phyloP scores from a whole-genome alignment of 2,797 vertebrate species.

The Etheostoma nigrum region DNA sequence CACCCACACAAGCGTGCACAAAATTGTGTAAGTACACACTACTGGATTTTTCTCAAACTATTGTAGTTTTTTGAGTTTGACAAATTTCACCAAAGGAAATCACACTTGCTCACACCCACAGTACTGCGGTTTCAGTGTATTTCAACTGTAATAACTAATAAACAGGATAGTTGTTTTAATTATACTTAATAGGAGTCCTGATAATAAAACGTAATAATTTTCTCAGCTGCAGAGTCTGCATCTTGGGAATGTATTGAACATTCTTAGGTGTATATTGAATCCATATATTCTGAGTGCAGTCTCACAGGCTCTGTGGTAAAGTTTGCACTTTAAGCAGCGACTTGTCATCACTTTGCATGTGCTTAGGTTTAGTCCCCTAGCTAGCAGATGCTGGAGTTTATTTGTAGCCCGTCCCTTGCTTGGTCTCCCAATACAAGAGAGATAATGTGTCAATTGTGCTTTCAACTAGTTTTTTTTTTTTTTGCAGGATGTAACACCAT shows the following conservation, averaged over 20 bases:
- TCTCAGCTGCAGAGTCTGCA: conserved; percentile 22
- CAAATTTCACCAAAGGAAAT: conserved; percentile 10
- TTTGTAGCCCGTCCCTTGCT: conserved; percentile 44
- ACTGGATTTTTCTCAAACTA: conserved; percentile 7
- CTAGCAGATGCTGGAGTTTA: conserved; percentile 52
- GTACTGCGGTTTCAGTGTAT: conserved; percentile 7
- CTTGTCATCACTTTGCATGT: conserved; percentile 64
- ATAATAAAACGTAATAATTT: conserved; percentile 45
- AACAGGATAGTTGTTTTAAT: neutral
- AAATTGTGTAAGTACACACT: neutral
- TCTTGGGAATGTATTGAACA: conserved; percentile 40
- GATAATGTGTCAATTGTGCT: conserved; percentile 46
- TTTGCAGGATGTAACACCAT: conserved; percentile 8
- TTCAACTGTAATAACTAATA: conserved; percentile 20
- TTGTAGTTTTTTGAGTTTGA: conserved; percentile 9
- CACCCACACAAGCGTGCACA: neutral
- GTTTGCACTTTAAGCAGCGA: conserved; percentile 58
- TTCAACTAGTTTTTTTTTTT: conserved; percentile 40
- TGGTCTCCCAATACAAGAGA: conserved; percentile 34
- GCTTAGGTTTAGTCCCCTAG: conserved; percentile 48
- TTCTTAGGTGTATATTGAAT: conserved; percentile 58
- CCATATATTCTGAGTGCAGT: conserved; percentile 43
- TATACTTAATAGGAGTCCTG: conserved; percentile 21
- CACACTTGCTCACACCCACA: conserved; percentile 15
- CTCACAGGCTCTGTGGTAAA: conserved; percentile 33